Conservation (phyloP, 1,140 invertebrate species). For the Mesaphorura yosii region DNA sequence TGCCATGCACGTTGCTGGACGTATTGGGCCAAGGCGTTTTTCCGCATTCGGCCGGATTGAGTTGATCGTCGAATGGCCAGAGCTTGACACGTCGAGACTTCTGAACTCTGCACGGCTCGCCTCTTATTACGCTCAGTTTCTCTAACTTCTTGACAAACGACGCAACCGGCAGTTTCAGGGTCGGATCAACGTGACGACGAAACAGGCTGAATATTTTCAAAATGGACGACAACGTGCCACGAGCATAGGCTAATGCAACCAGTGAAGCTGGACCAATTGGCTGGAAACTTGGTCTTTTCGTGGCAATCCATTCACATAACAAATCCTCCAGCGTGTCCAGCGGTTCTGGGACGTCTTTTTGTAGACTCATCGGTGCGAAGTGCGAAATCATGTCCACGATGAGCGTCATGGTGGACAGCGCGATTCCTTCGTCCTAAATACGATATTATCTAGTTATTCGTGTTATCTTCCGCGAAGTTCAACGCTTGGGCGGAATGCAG, state of each 20-base stretch:
- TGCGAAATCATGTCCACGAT: background rate
- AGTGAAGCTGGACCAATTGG: background rate
- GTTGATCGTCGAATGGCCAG: constrained; percentile 37
- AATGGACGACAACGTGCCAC: constrained; percentile 37
- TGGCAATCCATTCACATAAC: background rate
- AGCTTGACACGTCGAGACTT: constrained; percentile 35
- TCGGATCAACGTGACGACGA: constrained; percentile 33
- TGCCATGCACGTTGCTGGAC: background rate
- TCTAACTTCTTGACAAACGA: constrained; percentile 34
- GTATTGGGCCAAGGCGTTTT: no score
- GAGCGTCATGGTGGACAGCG: background rate
- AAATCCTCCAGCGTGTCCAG: constrained; percentile 8
- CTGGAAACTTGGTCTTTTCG: background rate
- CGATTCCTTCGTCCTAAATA: background rate
- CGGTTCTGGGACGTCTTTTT: background rate
- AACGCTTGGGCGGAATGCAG: background rate
- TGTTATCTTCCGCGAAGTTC: background rate
- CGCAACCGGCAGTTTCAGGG: constrained; percentile 30
- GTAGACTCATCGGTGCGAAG: background rate
- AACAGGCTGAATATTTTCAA: constrained; percentile 37
- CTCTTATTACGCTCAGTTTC: constrained; percentile 31
- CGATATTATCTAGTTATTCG: no score
- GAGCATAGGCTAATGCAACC: constrained; percentile 8
- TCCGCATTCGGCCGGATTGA: no score
- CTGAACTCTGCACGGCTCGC: constrained; percentile 32